phyloP scores from a whole-genome alignment of 2,888 invertebrate genomes.

The Epiblema foenella region DNA sequence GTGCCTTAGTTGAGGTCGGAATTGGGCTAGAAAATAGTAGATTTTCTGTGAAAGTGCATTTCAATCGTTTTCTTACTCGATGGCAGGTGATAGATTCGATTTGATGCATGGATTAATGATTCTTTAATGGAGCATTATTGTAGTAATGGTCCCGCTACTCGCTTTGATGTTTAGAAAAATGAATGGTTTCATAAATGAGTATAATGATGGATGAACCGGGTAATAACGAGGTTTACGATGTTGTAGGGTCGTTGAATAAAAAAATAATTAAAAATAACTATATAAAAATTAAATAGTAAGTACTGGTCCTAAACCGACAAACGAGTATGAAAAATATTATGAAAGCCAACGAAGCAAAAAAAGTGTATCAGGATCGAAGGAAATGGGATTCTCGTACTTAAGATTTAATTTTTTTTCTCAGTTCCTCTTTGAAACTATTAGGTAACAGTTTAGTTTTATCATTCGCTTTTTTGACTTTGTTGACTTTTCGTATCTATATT shows the following conservation, averaged over 20 bases:
- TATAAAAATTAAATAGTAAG: too few species aligned
- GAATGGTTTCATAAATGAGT: constrained; percentile 9
- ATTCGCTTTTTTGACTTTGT: too few species aligned
- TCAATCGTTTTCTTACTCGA: constrained; percentile 44
- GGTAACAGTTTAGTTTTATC: too few species aligned
- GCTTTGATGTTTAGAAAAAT: constrained; percentile 7
- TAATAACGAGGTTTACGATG: background rate
- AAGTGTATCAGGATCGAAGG: too few species aligned
- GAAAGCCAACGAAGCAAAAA: too few species aligned
- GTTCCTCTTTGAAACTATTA: too few species aligned
- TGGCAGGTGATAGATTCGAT: constrained; percentile 37
- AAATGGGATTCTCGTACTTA: too few species aligned
- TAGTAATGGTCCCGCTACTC: constrained; percentile 25
- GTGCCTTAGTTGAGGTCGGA: constrained; percentile 55
- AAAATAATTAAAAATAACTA: too few species aligned
- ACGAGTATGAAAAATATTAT: too few species aligned
- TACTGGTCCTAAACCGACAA: too few species aligned
- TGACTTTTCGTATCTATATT: too few species aligned
- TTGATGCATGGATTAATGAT: constrained; percentile 40
- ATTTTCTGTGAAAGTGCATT: constrained; percentile 62
- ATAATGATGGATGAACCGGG: constrained; percentile 15
- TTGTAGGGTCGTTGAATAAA: background rate
- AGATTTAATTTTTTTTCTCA: too few species aligned
- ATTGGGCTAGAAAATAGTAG: constrained; percentile 55
- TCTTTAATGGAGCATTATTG: constrained; percentile 32